Conservation (phyloP, 2,888 invertebrate species). For the Chrysomela aeneicollis region DNA sequence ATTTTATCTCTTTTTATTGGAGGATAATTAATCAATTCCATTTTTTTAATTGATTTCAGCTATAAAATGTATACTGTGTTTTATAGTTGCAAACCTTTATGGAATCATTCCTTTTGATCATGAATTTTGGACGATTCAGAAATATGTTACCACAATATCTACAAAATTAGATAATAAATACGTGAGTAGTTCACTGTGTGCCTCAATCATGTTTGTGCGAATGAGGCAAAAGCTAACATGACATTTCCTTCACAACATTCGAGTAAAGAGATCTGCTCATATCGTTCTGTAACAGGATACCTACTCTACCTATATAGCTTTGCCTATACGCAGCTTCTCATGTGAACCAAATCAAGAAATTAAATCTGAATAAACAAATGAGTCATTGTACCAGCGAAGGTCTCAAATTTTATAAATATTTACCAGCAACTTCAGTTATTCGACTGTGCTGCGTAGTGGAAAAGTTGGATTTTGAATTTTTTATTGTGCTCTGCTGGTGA, state of each 20-base stretch:
- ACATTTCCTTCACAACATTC: background rate
- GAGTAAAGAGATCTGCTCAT: background rate
- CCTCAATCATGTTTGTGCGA: no score
- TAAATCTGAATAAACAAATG: conserved; percentile 29
- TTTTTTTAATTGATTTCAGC: no score
- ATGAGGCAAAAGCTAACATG: background rate
- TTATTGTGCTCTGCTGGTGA: conserved; percentile 18
- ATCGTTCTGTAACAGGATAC: conserved; percentile 8
- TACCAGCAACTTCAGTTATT: conserved; percentile 9
- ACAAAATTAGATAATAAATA: no score
- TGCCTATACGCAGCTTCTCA: background rate
- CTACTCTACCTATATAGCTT: background rate
- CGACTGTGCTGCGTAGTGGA: conserved; percentile 7
- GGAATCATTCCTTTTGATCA: no score
- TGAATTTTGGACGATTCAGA: no score
- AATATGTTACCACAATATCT: no score
- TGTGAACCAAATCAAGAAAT: conserved; percentile 12
- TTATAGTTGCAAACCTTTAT: no score
- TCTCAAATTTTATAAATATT: conserved; percentile 20
- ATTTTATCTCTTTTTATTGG: no score
- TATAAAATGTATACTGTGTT: no score
- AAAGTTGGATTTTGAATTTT: conserved; percentile 23
- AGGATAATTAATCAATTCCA: no score
- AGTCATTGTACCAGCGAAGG: conserved; percentile 19
- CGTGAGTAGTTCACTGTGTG: no score